These are phyloP conservation scores for Auanema freiburgensis DNA, from an alignment of 2,888 invertebrate species.

Conservation along the genomic window DNA sequence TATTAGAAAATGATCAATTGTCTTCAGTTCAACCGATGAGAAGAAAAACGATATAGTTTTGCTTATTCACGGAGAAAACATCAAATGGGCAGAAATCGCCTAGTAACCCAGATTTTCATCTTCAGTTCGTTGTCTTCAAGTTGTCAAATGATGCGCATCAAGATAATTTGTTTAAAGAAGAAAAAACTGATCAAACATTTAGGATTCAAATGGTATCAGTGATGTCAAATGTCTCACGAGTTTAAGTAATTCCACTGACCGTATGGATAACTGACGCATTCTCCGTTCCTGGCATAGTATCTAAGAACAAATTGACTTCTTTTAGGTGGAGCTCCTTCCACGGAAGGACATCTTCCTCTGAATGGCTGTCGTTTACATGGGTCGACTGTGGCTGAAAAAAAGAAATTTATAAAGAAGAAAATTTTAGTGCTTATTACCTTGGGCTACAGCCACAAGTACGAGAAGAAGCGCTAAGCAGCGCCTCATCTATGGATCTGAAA, in stretches of 20 bases:
- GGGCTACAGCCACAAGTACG: conserved; percentile 19
- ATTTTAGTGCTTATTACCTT: conserved; percentile 17
- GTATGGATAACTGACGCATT: conserved; percentile 64
- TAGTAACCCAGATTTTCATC: no score
- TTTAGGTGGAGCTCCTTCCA: conserved; percentile 47
- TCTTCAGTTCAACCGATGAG: no score
- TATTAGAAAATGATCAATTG: no score
- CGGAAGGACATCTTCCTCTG: conserved; percentile 53
- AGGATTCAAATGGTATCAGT: no score
- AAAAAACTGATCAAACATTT: no score
- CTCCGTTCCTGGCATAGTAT: conserved; percentile 60
- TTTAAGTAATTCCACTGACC: conserved; percentile 33
- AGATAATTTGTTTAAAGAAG: no score
- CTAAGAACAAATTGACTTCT: conserved; percentile 63
- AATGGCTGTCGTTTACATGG: conserved; percentile 64
- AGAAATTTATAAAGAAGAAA: not conserved
- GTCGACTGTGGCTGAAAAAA: conserved; percentile 46
- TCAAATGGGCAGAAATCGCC: no score
- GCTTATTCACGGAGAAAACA: no score
- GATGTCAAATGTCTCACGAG: no score
- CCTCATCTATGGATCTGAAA: conserved; percentile 19
- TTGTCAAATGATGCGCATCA: no score
- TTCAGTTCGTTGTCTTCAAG: no score
- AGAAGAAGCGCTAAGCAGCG: conserved; percentile 36
- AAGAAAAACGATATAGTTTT: no score